These are phyloP conservation scores for Brassicogethes aeneus DNA, from an alignment of 2,888 invertebrate species.

Conservation along the genomic window DNA sequence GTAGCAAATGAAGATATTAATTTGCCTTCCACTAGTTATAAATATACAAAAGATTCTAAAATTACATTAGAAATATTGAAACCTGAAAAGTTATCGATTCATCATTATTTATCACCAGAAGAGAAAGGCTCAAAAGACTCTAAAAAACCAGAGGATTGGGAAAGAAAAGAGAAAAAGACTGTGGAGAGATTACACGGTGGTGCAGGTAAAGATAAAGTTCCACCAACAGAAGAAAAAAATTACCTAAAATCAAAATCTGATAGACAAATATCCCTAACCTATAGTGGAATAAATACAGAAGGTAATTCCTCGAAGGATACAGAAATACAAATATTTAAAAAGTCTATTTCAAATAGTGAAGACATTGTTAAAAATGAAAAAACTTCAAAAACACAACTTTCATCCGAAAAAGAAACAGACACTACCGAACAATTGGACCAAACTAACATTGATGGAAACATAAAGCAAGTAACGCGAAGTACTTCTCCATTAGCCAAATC, in stretches of 20 bases:
- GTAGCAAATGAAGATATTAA: conserved; percentile 30
- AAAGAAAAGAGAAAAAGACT: conserved; percentile 35
- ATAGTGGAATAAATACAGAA: conserved; percentile 16
- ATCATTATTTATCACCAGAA: conserved; percentile 33
- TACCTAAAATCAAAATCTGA: conserved; percentile 25
- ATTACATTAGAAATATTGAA: conserved; percentile 24
- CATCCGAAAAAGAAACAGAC: conserved; percentile 2
- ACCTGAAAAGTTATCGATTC: conserved; percentile 31
- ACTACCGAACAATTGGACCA: conserved; percentile 2
- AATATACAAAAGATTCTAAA: background rate
- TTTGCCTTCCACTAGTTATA: conserved; percentile 22
- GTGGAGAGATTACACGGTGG: conserved; percentile 41
- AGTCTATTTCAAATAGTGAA: conserved; percentile 1
- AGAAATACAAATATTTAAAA: background rate
- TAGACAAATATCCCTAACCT: conserved; percentile 22
- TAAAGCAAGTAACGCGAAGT: conserved; percentile 22
- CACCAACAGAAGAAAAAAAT: conserved; percentile 24
- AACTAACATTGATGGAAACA: conserved; percentile 8
- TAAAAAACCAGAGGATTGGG: conserved; percentile 40
- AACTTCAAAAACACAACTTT: conserved; percentile 9
- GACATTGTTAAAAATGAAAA: conserved; percentile 5
- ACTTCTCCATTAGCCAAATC: conserved; percentile 39
- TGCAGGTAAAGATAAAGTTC: conserved; percentile 32
- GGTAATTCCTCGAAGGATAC: conserved; percentile 6
- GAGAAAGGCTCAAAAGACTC: conserved; percentile 42